phyloP scores from a whole-genome alignment of 2,888 invertebrate genomes.

The Catocala nupta region DNA sequence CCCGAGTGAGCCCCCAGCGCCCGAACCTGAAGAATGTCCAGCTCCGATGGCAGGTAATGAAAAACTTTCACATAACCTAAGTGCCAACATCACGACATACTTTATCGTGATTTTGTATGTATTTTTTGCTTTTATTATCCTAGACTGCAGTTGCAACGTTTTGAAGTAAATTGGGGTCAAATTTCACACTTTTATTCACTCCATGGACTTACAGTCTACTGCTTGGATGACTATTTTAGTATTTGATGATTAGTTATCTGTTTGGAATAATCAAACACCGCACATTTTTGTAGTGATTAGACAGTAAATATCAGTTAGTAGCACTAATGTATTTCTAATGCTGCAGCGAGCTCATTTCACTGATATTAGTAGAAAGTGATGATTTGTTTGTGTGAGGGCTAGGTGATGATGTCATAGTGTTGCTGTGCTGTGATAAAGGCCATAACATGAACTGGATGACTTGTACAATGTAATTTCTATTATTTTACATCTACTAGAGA shows the following conservation, averaged over 20 bases:
- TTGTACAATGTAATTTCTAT: background rate
- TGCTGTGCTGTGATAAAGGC: constrained; percentile 10
- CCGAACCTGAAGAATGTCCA: constrained; percentile 50
- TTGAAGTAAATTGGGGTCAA: constrained; percentile 27
- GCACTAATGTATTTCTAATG: constrained; percentile 27
- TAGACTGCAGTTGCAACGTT: constrained; percentile 23
- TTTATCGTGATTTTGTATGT: constrained; percentile 47
- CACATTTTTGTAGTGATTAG: constrained; percentile 25
- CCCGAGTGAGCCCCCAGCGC: constrained; percentile 51
- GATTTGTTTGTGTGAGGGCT: constrained; percentile 9
- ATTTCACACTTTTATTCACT: constrained; percentile 8
- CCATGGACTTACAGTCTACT: constrained; percentile 1
- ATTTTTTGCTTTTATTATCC: constrained; percentile 42
- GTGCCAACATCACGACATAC: constrained; percentile 69
- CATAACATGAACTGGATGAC: constrained; percentile 6
- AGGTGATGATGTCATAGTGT: constrained; percentile 34
- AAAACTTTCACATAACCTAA: constrained; percentile 77
- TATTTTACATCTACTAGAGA: background rate
- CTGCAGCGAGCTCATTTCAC: constrained; percentile 25
- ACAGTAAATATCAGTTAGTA: constrained; percentile 22
- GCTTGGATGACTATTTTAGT: background rate
- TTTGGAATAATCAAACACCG: constrained; percentile 10
- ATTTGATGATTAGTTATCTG: constrained; percentile 13
- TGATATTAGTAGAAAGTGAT: constrained; percentile 8
- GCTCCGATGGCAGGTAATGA: constrained; percentile 61